phyloP scores from a whole-genome alignment of 1,140 invertebrate genomes.

The Drosophila malerkotliana region DNA sequence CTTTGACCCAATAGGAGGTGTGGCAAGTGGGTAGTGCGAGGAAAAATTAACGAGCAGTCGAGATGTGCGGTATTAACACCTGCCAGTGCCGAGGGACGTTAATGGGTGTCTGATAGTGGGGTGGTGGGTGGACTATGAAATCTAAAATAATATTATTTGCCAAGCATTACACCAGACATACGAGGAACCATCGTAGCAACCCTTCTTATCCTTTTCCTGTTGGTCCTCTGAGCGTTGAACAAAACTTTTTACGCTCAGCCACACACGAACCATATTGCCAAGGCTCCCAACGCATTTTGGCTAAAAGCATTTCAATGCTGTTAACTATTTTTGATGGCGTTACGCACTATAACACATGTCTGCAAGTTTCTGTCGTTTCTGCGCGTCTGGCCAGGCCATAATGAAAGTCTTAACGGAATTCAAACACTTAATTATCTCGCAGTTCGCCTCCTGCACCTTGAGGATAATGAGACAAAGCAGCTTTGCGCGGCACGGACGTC shows the following conservation, averaged over 20 bases:
- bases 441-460: slow-evolving; percentile 39
- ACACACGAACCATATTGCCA: slow-evolving; percentile 13
- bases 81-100: slow-evolving; percentile 3
- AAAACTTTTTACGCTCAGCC: slow-evolving; percentile 61
- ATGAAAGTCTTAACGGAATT: slow-evolving; percentile 46
- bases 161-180: slow-evolving; percentile 24
- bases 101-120: not conserved
- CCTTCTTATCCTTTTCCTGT: not conserved
- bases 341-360: slow-evolving; percentile 69
- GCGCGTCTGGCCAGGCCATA: not conserved
- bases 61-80: slow-evolving; percentile 25
- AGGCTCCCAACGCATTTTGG: slow-evolving; percentile 55
- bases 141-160: slow-evolving; percentile 62
- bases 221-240: slow-evolving; percentile 6
- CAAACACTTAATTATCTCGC: slow-evolving; percentile 49
- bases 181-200: no score
- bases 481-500: slow-evolving; percentile 30
- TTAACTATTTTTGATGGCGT: slow-evolving; percentile 76
- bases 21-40: slow-evolving; percentile 8
- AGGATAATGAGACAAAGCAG: slow-evolving; percentile 69
- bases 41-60: slow-evolving; percentile 29
- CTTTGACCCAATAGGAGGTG: slow-evolving; percentile 33
- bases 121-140: slow-evolving; percentile 21
- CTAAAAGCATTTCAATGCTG: slow-evolving; percentile 79
- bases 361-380: slow-evolving; percentile 3